Percentiles rank a stretch among this genome's conserved stretches.
Evolutionary conservation across 2,113 vertebrate genomes (phyloP).

Genomic region (Acrocephalus kingi): DNA sequence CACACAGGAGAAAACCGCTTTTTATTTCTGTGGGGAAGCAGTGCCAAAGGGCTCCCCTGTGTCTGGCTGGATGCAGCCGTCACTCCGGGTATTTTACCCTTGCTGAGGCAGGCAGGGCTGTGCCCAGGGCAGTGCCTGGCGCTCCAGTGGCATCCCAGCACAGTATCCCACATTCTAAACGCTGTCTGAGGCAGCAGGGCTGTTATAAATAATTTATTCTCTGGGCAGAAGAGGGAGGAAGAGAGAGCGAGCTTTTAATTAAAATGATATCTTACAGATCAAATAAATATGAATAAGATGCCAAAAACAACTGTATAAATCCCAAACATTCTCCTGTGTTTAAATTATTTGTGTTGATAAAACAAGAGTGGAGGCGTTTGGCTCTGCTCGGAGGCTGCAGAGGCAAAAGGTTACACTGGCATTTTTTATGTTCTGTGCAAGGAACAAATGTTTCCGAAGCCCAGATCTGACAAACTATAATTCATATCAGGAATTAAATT

Average conservation of each 20-base stretch:
- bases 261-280: conserved; percentile 58
- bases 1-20: background rate
- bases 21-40: accelerated
- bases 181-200: background rate
- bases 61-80: background rate
- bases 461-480: conserved; percentile 55
- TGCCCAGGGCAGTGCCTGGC: background rate
- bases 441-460: conserved; percentile 46
- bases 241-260: conserved; percentile 45
- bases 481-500: conserved; percentile 53
- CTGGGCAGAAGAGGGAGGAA: background rate
- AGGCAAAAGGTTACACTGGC: conserved; percentile 32
- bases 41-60: accelerated
- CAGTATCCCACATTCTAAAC: background rate
- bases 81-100: accelerated
- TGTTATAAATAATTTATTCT: conserved; percentile 40
- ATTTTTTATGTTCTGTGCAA: conserved; percentile 36
- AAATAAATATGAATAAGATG: conserved; percentile 65
- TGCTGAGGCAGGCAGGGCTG: background rate
- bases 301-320: conserved; percentile 45
- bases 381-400: background rate
- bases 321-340: conserved; percentile 59
- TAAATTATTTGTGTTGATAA: conserved; percentile 61
- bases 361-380: conserved; percentile 18
- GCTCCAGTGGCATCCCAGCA: background rate